phyloP scores from a whole-genome alignment of 1,140 invertebrate species.

The Vanessa atalanta region DNA sequence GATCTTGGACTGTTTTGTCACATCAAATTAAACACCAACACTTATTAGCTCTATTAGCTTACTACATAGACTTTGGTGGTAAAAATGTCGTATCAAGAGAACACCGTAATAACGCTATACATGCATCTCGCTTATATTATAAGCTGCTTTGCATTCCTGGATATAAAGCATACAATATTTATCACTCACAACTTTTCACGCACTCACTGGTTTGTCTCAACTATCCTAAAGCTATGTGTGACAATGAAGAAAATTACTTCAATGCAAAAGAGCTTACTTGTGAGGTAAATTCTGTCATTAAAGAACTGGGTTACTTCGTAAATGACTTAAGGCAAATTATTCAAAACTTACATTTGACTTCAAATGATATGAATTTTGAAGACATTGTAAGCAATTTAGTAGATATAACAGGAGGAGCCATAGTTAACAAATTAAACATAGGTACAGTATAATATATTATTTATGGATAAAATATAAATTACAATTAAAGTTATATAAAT shows the following conservation, averaged over 20 bases:
- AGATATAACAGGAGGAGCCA: slow-evolving; percentile 62
- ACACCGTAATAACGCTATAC: slow-evolving; percentile 58
- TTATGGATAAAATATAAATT: no score
- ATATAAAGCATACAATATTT: slow-evolving; percentile 70
- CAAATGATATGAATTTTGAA: slow-evolving; percentile 73
- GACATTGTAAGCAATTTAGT: slow-evolving; percentile 69
- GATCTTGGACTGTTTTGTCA: slow-evolving; percentile 61
- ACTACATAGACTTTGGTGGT: slow-evolving; percentile 63
- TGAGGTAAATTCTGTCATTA: slow-evolving; percentile 64
- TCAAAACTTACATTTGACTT: slow-evolving; percentile 53
- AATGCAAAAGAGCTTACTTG: slow-evolving; percentile 53
- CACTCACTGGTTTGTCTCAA: slow-evolving; percentile 62
- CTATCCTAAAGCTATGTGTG: slow-evolving; percentile 64
- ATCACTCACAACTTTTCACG: slow-evolving; percentile 75
- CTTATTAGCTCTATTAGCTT: slow-evolving; percentile 61
- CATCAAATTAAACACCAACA: slow-evolving; percentile 57
- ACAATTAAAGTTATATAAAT: background rate
- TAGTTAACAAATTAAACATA: slow-evolving; percentile 65
- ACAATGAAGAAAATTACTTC: slow-evolving; percentile 61
- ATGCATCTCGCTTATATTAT: slow-evolving; percentile 67
- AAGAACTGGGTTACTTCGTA: slow-evolving; percentile 56
- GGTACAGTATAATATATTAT: slow-evolving; percentile 48
- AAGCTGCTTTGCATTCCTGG: slow-evolving; percentile 68
- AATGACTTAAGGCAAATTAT: slow-evolving; percentile 55
- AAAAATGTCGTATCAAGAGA: slow-evolving; percentile 63